These are phyloP conservation scores for Ageneiosus marmoratus DNA, from an alignment of 2,113 vertebrate species.

Conservation along the genomic window DNA sequence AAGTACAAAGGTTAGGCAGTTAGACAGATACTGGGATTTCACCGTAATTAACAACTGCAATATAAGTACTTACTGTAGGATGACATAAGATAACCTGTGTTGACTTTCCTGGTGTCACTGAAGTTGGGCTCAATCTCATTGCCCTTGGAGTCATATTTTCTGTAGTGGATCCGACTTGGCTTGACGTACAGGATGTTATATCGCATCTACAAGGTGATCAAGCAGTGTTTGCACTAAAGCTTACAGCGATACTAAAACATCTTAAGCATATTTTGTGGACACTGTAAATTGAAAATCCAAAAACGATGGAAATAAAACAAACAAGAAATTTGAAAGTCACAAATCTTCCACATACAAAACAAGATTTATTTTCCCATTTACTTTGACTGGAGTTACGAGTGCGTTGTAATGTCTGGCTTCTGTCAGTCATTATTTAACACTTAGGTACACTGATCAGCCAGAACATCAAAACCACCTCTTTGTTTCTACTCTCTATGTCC, in stretches of 20 bases:
- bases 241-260: background rate
- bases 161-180: conserved; percentile 75
- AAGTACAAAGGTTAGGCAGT: background rate
- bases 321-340: background rate
- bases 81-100: conserved; percentile 86
- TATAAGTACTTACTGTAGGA: conserved; percentile 83
- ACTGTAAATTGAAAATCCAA: background rate
- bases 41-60: background rate
- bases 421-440: background rate
- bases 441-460: no score
- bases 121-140: conserved; percentile 86
- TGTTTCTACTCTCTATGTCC: no score
- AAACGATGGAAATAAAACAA: background rate
- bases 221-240: background rate
- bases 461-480: no score
- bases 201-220: conserved; percentile 68
- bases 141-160: conserved; percentile 78
- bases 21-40: background rate
- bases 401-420: background rate
- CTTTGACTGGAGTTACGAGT: background rate
- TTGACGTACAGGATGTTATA: conserved; percentile 80
- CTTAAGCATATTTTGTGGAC: background rate
- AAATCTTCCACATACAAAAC: background rate
- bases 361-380: background rate
- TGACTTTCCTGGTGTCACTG: conserved; percentile 82